Evolutionary conservation across 1,140 invertebrate species (phyloP).

Genomic region (Ditylenchus dipsaci): DNA sequence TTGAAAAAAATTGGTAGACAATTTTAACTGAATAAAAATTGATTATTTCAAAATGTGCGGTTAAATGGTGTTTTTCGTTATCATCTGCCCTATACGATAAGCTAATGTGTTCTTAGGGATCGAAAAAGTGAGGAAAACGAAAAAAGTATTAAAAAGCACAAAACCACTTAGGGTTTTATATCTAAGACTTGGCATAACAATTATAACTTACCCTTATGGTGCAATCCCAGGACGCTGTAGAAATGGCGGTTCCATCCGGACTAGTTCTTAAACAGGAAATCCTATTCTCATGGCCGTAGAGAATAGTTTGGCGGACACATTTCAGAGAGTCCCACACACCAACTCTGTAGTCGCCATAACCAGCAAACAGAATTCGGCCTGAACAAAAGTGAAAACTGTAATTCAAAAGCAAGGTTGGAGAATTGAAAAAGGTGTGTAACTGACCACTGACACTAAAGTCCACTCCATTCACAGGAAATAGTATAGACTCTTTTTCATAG

Average conservation of each 20-base stretch:
- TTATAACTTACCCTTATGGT: constrained; percentile 72
- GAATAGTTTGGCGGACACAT: constrained; percentile 77
- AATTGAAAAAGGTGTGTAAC: constrained; percentile 38
- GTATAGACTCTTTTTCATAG: constrained; percentile 92
- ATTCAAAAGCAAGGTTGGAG: not conserved
- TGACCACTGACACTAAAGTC: constrained; percentile 91
- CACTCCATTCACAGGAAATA: constrained; percentile 90
- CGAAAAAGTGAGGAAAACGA: no score
- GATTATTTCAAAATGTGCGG: no score
- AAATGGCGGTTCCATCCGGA: constrained; percentile 93
- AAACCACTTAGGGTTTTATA: no score
- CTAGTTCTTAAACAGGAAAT: constrained; percentile 88
- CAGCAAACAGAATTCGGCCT: constrained; percentile 90
- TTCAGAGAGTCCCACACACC: constrained; percentile 98
- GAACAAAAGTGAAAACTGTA: not conserved
- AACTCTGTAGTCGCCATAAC: constrained; percentile 97
- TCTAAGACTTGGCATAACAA: not conserved
- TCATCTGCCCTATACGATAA: no score
- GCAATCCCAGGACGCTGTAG: constrained; percentile 95
- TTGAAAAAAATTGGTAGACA: no score
- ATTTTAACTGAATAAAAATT: no score
- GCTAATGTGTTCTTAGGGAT: no score
- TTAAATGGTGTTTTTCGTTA: no score
- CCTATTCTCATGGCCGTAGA: constrained; percentile 96
- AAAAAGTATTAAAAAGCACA: no score